These are phyloP conservation scores for Thomomys bottae DNA, from an alignment of 2,113 vertebrate species.

Conservation along the genomic window DNA sequence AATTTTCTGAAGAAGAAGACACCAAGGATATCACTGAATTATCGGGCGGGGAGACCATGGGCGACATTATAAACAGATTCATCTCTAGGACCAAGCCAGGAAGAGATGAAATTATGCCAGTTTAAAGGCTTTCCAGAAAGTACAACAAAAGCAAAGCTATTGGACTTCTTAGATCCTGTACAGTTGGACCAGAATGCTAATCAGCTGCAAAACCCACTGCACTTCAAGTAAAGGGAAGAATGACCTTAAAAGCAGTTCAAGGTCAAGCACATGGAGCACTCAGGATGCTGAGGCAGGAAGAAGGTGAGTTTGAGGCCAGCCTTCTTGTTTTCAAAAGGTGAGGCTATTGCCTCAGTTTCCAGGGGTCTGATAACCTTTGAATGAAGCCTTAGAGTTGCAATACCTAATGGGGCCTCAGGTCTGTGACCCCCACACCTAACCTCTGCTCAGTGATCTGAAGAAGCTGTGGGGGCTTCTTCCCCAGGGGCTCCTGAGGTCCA, in stretches of 20 bases:
- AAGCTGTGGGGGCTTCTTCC: background rate
- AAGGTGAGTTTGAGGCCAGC: background rate
- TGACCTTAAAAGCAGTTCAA: background rate
- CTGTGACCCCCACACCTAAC: background rate
- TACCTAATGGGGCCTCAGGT: too few species aligned
- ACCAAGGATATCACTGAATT: background rate
- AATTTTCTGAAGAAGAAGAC: background rate
- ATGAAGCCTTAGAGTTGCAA: background rate
- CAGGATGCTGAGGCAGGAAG: background rate
- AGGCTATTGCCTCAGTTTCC: background rate
- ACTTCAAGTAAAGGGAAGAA: background rate
- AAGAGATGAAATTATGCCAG: background rate
- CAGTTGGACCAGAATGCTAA: background rate
- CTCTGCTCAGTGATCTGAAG: background rate
- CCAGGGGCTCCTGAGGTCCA: background rate
- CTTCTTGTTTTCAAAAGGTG: background rate
- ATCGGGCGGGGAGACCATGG: background rate
- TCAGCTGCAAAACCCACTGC: background rate
- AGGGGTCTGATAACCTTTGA: background rate
- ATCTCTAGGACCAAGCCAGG: background rate
- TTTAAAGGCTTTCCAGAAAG: background rate
- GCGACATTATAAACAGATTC: background rate
- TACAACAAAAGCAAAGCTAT: background rate
- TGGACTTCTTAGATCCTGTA: background rate
- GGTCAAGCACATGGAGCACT: background rate